Evolutionary conservation across 2,888 invertebrate genomes (phyloP).

Genomic region (Tetramorium bicarinatum): DNA sequence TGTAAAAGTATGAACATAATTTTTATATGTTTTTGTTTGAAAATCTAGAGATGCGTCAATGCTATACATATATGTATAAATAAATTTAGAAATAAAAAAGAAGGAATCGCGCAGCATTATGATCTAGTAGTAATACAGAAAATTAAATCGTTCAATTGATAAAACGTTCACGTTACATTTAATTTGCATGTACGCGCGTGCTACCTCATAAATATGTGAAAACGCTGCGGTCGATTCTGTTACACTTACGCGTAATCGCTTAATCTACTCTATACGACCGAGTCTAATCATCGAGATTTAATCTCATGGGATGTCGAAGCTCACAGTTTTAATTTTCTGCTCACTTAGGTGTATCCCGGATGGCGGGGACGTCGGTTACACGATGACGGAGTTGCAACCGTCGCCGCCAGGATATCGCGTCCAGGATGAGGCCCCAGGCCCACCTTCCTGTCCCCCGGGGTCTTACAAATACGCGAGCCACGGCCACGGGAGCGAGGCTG

Average conservation of each 20-base stretch:
- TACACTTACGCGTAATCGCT: slow-evolving; percentile 29
- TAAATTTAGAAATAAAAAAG: background rate
- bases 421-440: slow-evolving; percentile 85
- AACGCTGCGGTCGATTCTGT: slow-evolving; percentile 21
- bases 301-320: slow-evolving; percentile 30
- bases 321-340: slow-evolving; percentile 50
- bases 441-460: slow-evolving; percentile 80
- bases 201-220: slow-evolving; percentile 38
- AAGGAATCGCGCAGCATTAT: background rate
- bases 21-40: background rate
- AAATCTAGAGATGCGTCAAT: background rate
- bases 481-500: slow-evolving; percentile 79
- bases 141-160: slow-evolving; percentile 34
- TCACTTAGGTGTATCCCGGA: slow-evolving; percentile 84
- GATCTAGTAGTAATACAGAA: background rate
- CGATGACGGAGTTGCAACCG: slow-evolving; percentile 86
- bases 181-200: slow-evolving; percentile 26
- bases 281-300: slow-evolving; percentile 33
- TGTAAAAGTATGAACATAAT: background rate
- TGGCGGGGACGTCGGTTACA: slow-evolving; percentile 86
- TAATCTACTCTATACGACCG: background rate
- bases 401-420: slow-evolving; percentile 85
- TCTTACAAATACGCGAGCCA: slow-evolving; percentile 82
- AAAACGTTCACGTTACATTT: slow-evolving; percentile 25
- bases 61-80: background rate